A percentile compares a stretch with the other conserved stretches of the same genome.
phyloP scores from a whole-genome alignment of 2,797 vertebrate genomes.

The Ciconia nigra region DNA sequence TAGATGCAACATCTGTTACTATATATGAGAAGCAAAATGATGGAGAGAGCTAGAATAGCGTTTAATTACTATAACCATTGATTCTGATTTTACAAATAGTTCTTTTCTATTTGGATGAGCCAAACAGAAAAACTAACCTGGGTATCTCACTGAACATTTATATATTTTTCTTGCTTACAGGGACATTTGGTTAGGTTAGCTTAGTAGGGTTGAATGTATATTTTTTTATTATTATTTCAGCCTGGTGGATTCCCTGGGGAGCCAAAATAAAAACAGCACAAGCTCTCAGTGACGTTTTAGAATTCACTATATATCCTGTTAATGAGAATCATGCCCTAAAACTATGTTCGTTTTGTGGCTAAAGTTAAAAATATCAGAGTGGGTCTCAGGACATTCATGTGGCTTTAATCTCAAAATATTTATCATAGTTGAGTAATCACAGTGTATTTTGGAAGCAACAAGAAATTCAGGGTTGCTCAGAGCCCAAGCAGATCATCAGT shows the following conservation, averaged over 20 bases:
- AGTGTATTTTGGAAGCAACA: neutral
- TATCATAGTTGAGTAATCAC: neutral
- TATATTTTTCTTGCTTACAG: neutral
- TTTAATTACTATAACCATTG: neutral
- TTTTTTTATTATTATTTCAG: neutral
- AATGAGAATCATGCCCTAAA: slow-evolving; percentile 8
- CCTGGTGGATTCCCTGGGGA: neutral
- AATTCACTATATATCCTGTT: neutral
- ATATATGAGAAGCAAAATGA: neutral
- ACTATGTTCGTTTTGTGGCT: neutral
- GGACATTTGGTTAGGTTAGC: neutral
- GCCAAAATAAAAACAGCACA: neutral
- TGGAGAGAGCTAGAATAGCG: neutral
- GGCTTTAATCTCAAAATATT: neutral
- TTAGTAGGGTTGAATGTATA: neutral
- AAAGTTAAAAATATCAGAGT: neutral
- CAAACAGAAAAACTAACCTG: neutral
- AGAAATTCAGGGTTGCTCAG: neutral
- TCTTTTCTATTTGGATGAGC: neutral
- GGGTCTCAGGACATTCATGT: neutral
- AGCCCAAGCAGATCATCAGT: neutral
- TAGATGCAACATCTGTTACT: neutral
- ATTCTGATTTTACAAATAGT: neutral
- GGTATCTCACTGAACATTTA: neutral
- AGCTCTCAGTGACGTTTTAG: neutral